Percentiles rank a stretch among this genome's conserved stretches.
Conservation (phyloP, 2,797 vertebrate species). For the Ataeniobius toweri region DNA sequence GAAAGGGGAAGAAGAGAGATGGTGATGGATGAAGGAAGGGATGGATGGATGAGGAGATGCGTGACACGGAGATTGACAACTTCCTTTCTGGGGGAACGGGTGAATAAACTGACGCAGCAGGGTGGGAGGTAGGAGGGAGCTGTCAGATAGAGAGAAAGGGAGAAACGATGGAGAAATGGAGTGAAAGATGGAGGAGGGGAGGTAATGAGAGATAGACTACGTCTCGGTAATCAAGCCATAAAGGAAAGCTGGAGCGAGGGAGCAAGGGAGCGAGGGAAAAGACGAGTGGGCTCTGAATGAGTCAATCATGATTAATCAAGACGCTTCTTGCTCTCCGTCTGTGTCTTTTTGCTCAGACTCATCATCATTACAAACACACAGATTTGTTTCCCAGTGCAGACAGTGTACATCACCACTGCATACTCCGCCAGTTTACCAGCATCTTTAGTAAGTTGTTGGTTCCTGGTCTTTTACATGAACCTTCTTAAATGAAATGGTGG, state of each 20-base stretch:
- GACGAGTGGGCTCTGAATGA: conserved; percentile 78
- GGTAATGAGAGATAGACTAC: conserved; percentile 62
- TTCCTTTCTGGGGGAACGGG: conserved; percentile 70
- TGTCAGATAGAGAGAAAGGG: conserved; percentile 32
- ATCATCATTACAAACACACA: conserved; percentile 43
- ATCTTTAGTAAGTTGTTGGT: conserved; percentile 8
- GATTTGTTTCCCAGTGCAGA: conserved; percentile 16
- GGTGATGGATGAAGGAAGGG: conserved; percentile 49
- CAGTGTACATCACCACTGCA: neutral
- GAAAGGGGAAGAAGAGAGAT: conserved; percentile 33
- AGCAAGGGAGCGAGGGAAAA: conserved; percentile 56
- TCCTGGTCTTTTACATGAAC: neutral
- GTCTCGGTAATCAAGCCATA: conserved; percentile 77
- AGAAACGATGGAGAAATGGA: conserved; percentile 41
- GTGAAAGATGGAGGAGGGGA: conserved; percentile 45
- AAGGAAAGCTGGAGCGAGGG: conserved; percentile 58
- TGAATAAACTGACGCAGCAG: conserved; percentile 74
- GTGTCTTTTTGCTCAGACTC: conserved; percentile 54
- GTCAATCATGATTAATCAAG: conserved; percentile 84
- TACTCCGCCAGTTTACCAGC: neutral
- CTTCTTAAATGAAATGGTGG: neutral
- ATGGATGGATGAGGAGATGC: conserved; percentile 50
- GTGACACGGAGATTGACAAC: conserved; percentile 75
- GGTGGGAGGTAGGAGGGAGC: conserved; percentile 22
- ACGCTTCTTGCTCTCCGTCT: conserved; percentile 61